These are phyloP conservation scores for Hippopotamyrus pictus DNA, from an alignment of 2,797 vertebrate species.

Conservation along the genomic window DNA sequence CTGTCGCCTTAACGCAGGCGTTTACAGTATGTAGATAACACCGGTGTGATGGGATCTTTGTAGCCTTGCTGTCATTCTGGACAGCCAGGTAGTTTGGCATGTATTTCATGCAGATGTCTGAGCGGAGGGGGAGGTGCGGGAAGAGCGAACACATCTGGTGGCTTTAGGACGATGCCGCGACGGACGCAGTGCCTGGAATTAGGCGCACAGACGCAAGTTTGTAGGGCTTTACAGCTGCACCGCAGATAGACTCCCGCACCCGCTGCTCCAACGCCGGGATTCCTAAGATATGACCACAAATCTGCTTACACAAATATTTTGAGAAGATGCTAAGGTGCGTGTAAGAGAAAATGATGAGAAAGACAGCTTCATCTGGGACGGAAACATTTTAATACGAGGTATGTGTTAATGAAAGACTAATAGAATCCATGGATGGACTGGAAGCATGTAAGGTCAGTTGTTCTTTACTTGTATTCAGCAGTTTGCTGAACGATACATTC, in stretches of 20 bases:
- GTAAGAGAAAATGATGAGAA: neutral
- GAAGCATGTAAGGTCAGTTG: neutral
- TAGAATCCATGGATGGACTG: neutral
- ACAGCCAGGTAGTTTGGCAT: neutral
- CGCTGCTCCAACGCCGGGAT: neutral
- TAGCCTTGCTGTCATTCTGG: neutral
- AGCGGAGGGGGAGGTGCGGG: neutral
- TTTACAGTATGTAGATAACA: neutral
- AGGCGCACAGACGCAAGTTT: neutral
- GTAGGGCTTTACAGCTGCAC: neutral
- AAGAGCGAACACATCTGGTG: neutral
- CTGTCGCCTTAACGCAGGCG: neutral
- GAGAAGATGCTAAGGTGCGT: neutral
- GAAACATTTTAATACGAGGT: neutral
- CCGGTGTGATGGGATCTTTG: neutral
- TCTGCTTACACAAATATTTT: neutral
- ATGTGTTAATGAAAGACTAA: neutral
- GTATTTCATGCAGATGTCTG: neutral
- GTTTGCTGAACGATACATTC: neutral
- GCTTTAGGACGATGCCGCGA: neutral
- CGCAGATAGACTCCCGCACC: neutral
- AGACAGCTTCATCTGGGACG: neutral
- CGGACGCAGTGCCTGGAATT: neutral
- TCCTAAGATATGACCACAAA: neutral
- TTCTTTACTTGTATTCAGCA: neutral